These are phyloP conservation scores for Arothron firmamentum DNA, from an alignment of 2,113 vertebrate species.

Conservation along the genomic window DNA sequence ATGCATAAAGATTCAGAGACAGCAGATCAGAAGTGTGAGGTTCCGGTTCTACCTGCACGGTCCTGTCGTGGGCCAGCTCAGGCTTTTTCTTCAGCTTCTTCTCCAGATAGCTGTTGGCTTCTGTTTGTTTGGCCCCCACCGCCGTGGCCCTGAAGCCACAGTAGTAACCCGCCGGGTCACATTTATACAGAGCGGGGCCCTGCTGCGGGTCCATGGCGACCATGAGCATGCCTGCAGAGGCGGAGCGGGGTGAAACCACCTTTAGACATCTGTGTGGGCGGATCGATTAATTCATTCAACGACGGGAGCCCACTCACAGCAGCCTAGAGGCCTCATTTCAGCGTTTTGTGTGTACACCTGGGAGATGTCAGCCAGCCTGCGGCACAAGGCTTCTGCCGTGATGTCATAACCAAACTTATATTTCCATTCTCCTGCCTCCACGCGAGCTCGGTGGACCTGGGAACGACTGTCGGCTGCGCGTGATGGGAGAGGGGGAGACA, in stretches of 20 bases:
- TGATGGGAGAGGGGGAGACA: background rate
- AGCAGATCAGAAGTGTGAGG: background rate
- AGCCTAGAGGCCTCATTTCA: conserved; percentile 80
- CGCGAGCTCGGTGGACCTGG: conserved; percentile 77
- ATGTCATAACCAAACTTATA: conserved; percentile 82
- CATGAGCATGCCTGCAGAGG: conserved; percentile 73
- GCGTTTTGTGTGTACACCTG: conserved; percentile 82
- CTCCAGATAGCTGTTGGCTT: conserved; percentile 78
- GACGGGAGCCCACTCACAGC: conserved; percentile 70
- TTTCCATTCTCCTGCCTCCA: conserved; percentile 78
- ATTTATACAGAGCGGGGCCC: conserved; percentile 75
- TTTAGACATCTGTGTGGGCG: too few species aligned
- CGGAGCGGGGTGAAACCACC: background rate
- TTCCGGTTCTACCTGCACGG: conserved; percentile 66
- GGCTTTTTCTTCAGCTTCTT: conserved; percentile 78
- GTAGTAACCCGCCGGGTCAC: conserved; percentile 79
- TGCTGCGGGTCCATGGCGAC: conserved; percentile 71
- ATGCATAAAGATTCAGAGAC: background rate
- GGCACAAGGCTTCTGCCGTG: conserved; percentile 72
- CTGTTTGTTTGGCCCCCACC: conserved; percentile 74
- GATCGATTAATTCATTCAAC: too few species aligned
- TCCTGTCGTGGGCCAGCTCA: conserved; percentile 60
- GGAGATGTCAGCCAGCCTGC: conserved; percentile 75
- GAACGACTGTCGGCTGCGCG: conserved; percentile 74
- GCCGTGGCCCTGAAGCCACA: conserved; percentile 75